These are phyloP conservation scores for Pseudomyrmex sp. DNA, from an alignment of 1,140 invertebrate genomes.

Conservation along the genomic window DNA sequence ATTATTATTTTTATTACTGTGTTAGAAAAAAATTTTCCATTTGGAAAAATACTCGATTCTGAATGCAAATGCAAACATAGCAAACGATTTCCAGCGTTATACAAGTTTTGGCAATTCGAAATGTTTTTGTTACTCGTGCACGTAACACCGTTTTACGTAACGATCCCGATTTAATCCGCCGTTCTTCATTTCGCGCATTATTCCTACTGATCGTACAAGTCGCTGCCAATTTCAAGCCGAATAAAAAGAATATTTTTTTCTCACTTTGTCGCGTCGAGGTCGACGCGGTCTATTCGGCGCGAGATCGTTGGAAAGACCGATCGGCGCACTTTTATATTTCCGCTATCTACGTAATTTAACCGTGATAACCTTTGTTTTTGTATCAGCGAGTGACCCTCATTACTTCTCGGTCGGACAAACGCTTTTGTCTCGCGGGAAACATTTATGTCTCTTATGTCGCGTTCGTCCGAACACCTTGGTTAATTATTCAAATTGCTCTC, in stretches of 20 bases:
- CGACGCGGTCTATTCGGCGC: neutral
- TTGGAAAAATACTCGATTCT: no score
- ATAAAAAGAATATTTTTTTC: slow-evolving; percentile 9
- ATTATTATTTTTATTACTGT: neutral
- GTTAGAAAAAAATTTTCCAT: no score
- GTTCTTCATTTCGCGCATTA: slow-evolving; percentile 5
- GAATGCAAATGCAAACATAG: no score
- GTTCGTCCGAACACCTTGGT: slow-evolving; percentile 29
- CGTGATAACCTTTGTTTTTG: slow-evolving; percentile 37
- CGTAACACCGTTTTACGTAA: slow-evolving; percentile 19
- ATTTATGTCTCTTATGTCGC: slow-evolving; percentile 29
- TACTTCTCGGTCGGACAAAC: slow-evolving; percentile 9
- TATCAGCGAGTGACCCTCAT: slow-evolving; percentile 54
- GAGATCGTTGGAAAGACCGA: neutral
- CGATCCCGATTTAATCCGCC: slow-evolving; percentile 2
- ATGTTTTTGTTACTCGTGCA: neutral
- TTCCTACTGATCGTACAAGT: neutral
- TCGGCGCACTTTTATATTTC: neutral
- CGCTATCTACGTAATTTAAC: slow-evolving; percentile 11
- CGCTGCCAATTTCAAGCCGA: slow-evolving; percentile 2
- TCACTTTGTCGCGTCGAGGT: slow-evolving; percentile 1
- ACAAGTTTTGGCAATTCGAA: neutral
- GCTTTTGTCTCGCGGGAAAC: slow-evolving; percentile 19
- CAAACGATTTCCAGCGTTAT: neutral
- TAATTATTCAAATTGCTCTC: slow-evolving; percentile 80